Evolutionary conservation across 2,888 invertebrate genomes (phyloP).

Genomic region (Teleiodes luculella): DNA sequence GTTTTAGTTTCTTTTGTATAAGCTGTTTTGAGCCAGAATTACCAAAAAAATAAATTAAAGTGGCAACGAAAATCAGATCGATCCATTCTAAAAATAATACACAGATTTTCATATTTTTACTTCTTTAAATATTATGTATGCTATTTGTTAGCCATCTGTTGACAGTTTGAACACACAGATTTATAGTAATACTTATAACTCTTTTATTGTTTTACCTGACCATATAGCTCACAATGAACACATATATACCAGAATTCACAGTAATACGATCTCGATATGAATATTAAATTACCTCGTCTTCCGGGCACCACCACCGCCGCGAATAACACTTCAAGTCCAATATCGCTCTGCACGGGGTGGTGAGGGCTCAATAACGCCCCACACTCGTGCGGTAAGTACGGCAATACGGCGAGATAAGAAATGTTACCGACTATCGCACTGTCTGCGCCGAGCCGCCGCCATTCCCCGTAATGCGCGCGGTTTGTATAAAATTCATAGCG

Average conservation of each 20-base stretch:
- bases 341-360: constrained; percentile 52
- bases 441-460: constrained; percentile 39
- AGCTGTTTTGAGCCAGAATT: too few relatives aligned
- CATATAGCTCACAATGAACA: neutral
- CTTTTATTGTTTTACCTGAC: neutral
- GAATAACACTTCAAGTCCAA: constrained; percentile 53
- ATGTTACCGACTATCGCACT: constrained; percentile 51
- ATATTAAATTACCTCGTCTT: constrained; percentile 46
- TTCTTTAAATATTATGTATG: too few relatives aligned
- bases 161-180: too few relatives aligned
- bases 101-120: too few relatives aligned
- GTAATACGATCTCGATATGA: constrained; percentile 24
- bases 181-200: neutral
- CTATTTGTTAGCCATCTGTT: too few relatives aligned
- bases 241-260: neutral
- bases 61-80: too few relatives aligned
- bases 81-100: too few relatives aligned
- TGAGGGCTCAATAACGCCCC: constrained; percentile 60
- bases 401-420: constrained; percentile 61
- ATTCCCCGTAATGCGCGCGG: constrained; percentile 43
- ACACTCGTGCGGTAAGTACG: constrained; percentile 54
- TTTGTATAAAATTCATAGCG: constrained; percentile 51
- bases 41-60: too few relatives aligned
- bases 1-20: too few relatives aligned
- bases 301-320: constrained; percentile 36